Base-by-base conservation (phyloP, 2,113 vertebrate genomes). In the Cairina moschata region DNA sequence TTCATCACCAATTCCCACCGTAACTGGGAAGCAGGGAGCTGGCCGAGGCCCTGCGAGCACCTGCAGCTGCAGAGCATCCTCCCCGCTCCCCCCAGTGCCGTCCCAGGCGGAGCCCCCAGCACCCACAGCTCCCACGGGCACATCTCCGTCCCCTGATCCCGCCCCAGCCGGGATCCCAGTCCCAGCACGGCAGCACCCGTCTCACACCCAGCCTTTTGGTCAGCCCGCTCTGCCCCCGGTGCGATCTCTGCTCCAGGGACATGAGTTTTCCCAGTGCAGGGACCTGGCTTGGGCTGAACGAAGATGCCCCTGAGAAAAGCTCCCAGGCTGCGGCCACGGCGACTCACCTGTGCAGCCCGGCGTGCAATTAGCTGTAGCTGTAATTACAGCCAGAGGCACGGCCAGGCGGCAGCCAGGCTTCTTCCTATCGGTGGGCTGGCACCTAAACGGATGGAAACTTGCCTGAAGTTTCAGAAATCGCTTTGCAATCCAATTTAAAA, bases 231-330 rank as follows among this genome's bases (percentile, higher is more conserved):
- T 7, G 32, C 36, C n/a, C 75, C 12, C 18, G 4, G 40, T 5
- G 13, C 0, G 1, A 36, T 44, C 31, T 3, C 3, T 2, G 32
- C 34, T n/a, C 13, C 4, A 26, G 29, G 28, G 21, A 11, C 5
- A 1, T 1, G 16, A 40, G 25, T n/a, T n/a, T 34, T 28, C n/a
- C 18, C 11, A 5, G 36, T 31, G 36, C 38, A 46, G 62, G 0
- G 23, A 26, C 13, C 10, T 40, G 29, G 2, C 60, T 69, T 7
- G 8, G n/a, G 48, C 69, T 4, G 25, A 44, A 58, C 17, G 16
- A 65, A 73, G 59, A 36, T 5, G 50, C 13, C 34, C 17, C 78
- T 25, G 79, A 48, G 31, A 6, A 62, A 20, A 34, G 56, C 69
- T 29, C 32, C 2, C 5, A 8, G n/a, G 28, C 38, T 52, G 16